A percentile compares a stretch with the other conserved stretches of the same genome.
Evolutionary conservation across 2,113 vertebrate species (phyloP).

Genomic region (Cynocephalus volans): DNA sequence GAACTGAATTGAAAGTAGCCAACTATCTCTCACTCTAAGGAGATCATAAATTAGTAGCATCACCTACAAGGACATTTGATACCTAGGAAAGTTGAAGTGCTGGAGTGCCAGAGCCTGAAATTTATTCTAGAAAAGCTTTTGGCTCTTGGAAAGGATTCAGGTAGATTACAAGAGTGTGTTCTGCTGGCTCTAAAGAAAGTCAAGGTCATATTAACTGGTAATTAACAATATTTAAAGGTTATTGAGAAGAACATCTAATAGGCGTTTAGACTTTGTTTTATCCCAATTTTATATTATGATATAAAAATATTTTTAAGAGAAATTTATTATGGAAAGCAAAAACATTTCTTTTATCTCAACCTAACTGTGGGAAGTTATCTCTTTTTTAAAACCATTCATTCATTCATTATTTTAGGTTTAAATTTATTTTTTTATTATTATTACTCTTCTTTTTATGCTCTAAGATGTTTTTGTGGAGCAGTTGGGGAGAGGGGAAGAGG

Average conservation of each 20-base stretch:
- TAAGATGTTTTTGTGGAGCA: too few relatives aligned
- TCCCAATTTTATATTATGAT: constrained; percentile 4
- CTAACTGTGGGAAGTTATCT: not conserved
- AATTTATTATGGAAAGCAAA: not conserved
- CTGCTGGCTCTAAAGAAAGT: constrained; percentile 30
- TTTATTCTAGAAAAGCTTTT: not conserved
- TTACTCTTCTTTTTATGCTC: too few relatives aligned
- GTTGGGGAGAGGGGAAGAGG: too few relatives aligned
- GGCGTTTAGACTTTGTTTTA: not conserved
- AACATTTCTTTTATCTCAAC: not conserved
- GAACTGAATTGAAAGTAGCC: constrained; percentile 9
- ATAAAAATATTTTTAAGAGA: constrained; percentile 40
- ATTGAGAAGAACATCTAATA: not conserved
- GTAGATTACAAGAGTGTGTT: not conserved
- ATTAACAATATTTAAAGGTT: constrained; percentile 5
- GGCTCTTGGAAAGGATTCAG: not conserved
- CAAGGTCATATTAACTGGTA: not conserved
- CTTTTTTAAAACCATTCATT: too few relatives aligned
- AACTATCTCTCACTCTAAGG: not conserved
- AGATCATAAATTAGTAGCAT: not conserved
- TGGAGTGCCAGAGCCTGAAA: not conserved
- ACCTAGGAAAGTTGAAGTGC: not conserved
- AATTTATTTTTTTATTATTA: too few relatives aligned
- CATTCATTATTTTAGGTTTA: too few relatives aligned
- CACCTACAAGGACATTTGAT: not conserved